phyloP scores from a whole-genome alignment of 2,113 vertebrate genomes.

The Phalacrocorax aristotelis region DNA sequence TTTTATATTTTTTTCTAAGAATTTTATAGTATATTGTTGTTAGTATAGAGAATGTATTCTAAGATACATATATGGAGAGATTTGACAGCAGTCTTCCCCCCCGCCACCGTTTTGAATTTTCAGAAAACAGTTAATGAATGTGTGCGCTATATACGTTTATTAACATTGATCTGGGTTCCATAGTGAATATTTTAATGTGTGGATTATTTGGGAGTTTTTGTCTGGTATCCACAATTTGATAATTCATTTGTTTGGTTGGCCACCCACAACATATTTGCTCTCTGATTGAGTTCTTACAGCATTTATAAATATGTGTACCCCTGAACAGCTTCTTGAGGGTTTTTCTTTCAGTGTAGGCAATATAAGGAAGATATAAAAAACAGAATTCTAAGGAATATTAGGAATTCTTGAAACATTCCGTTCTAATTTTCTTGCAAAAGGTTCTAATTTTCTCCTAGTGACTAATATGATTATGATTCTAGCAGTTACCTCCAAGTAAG shows the following conservation, averaged over 20 bases:
- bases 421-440: slow-evolving; percentile 30
- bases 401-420: not conserved
- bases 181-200: not conserved
- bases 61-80: fast-evolving
- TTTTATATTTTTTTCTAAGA: not conserved
- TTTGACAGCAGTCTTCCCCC: not conserved
- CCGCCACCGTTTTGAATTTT: not conserved
- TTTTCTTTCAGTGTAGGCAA: not conserved
- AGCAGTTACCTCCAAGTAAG: slow-evolving; percentile 16
- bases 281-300: not conserved
- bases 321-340: not conserved
- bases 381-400: not conserved
- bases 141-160: not conserved
- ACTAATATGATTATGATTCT: slow-evolving; percentile 53
- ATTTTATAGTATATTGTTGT: not conserved
- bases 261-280: not conserved
- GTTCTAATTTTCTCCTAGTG: slow-evolving; percentile 17
- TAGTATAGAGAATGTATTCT: not conserved
- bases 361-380: not conserved
- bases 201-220: not conserved
- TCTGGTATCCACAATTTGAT: not conserved
- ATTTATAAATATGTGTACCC: not conserved
- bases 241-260: not conserved
- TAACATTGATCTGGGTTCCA: not conserved
- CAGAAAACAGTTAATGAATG: not conserved